Conservation (phyloP, 1,140 invertebrate species). For the Saccostrea echinata region DNA sequence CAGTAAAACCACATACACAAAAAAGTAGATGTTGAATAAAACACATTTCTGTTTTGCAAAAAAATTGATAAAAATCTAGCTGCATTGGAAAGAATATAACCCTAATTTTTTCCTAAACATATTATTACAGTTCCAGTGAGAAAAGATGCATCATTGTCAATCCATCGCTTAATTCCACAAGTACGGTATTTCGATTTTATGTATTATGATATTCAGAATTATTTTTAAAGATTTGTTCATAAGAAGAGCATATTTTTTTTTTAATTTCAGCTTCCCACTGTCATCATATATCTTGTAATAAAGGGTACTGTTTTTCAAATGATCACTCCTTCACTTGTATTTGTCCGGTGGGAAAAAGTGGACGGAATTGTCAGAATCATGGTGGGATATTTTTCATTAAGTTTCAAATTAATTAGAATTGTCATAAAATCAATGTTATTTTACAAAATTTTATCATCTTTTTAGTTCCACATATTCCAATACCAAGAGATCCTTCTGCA, state of each 20-base stretch:
- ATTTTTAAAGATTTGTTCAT: neutral
- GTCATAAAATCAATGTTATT: neutral
- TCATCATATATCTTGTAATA: constrained; percentile 3
- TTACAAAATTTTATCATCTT: neutral
- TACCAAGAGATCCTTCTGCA: neutral
- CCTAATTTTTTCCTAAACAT: neutral
- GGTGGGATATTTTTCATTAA: neutral
- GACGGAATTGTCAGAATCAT: constrained; percentile 16
- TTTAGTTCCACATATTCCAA: neutral
- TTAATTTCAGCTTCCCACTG: constrained; percentile 15
- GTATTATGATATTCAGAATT: neutral
- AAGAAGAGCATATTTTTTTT: no score
- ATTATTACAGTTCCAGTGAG: neutral
- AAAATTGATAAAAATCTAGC: no score
- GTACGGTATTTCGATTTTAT: neutral
- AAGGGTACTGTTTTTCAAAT: neutral
- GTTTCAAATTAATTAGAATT: neutral
- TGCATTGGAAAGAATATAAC: no score
- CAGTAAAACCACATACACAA: no score
- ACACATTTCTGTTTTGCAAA: no score
- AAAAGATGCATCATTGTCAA: constrained; percentile 17
- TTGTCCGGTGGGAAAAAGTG: neutral
- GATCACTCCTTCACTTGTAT: neutral
- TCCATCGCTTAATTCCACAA: neutral
- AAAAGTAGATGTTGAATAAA: no score